Evolutionary conservation across 2,113 vertebrate species (phyloP), one percentile per base, ranked within the genome.

Genomic region (Eptesicus fuscus): DNA sequence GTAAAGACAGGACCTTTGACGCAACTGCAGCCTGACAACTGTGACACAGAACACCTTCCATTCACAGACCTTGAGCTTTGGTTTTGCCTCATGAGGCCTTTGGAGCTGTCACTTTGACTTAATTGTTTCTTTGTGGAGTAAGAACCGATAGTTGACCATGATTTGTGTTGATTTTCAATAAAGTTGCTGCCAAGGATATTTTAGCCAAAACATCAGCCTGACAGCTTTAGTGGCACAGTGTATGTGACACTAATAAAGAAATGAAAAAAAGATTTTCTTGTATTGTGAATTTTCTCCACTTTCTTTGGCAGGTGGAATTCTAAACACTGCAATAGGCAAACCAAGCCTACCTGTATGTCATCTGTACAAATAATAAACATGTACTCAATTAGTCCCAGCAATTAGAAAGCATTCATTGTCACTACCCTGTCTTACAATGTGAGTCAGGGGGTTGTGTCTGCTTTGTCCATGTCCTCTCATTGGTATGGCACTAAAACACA

Each of bases 141-240:
- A 53, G 79, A 89, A 74, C 92, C 79, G 88, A 96, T 86, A 91
- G 85, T 73, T 80, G 88, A 93, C 91, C 69, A 92, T 96, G 95
- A 97, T 96, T 96, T 95, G 88, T 94, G 97, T 95, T 95, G 96
- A 96, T 97, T 97, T 97, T 96, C 95, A 95, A 95, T 97, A 97
- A 97, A 97, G 92, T 96, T 87, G 87, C 94, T 97, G 96, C 92
- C 92, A 96, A 37, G 80, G 77, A 73, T 95, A 96, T 97, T 96
- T 97, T 97, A 95, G 78, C 30, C 12, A 20, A 95, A 96, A 95
- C 44, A 97, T 95, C 90, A 97, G 49, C 56, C 88, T 97, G 90
- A 95, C 95, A 94, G 83, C 83, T 95, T 96, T 92, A 91, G 91
- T 95, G 93, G 88, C 85, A 91, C 56, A 76, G 42, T 10, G 56